Conservation (phyloP, 2,797 vertebrate species). For the Bufotes viridis region DNA sequence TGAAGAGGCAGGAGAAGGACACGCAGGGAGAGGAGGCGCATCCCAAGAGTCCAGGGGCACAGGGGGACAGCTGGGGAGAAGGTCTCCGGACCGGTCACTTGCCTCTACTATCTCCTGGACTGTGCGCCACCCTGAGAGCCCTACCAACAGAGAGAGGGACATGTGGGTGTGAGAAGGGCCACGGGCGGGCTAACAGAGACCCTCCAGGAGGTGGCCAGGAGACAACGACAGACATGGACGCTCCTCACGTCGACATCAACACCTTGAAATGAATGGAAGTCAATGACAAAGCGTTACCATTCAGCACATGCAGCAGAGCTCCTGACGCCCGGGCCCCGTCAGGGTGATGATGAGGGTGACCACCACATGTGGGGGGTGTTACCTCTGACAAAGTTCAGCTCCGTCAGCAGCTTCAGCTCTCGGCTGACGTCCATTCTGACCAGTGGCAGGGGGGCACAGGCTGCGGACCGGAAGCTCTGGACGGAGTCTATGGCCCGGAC, state of each 20-base stretch:
- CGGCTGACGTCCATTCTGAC: constrained; percentile 89
- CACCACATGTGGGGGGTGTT: constrained; percentile 38
- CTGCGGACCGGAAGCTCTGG: constrained; percentile 86
- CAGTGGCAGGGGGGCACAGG: constrained; percentile 87
- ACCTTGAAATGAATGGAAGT: constrained; percentile 24
- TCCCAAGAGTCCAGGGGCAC: too few species aligned
- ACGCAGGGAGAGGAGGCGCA: too few species aligned
- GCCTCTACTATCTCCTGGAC: constrained; percentile 78
- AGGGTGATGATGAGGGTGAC: neutral
- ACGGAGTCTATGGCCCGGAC: constrained; percentile 87
- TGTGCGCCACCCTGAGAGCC: constrained; percentile 76
- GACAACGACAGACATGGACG: neutral
- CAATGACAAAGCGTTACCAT: constrained; percentile 27
- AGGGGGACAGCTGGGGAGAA: too few species aligned
- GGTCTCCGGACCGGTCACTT: constrained; percentile 72
- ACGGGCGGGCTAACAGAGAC: constrained; percentile 63
- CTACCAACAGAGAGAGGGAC: constrained; percentile 83
- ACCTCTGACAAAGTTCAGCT: constrained; percentile 90
- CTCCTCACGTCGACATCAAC: neutral
- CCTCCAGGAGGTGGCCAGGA: constrained; percentile 37
- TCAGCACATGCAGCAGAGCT: constrained; percentile 2
- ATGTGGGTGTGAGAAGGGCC: constrained; percentile 74
- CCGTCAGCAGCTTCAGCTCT: constrained; percentile 85
- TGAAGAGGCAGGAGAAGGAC: constrained; percentile 7
- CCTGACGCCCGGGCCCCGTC: neutral